Base-by-base conservation (phyloP, 2,113 vertebrate genomes). In the Neodontobutis hainanensis region DNA sequence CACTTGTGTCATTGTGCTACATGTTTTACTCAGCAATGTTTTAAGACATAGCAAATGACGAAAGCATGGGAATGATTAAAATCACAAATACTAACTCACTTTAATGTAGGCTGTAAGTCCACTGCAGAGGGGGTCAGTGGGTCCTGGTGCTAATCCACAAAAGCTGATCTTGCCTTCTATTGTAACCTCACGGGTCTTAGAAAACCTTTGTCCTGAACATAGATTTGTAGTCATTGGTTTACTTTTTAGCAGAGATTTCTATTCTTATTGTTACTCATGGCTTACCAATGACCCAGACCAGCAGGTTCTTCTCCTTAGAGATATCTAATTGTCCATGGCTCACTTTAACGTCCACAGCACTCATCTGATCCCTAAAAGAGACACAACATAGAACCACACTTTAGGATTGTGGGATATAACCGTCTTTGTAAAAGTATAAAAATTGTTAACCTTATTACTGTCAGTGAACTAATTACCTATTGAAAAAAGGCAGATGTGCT, bases 201-300 rank as follows among this genome's bases (percentile, higher is more conserved):
- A 95, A 75, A 98, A 99, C 85, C 95, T 98, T 85, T 96, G 96
- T 67, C 96, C 97, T 98, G 47, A 87, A 66, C 80, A 78, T 75
- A 4, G 59, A 46, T 10, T 9, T 55, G 1, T 1, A 4, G 12
- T 11, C 14, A 59, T 36, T 46, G 51, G 5, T 60, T 67, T 65
- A 0, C 32, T 62, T 72, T 61, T 55, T 61, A 2, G 51, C 44
- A 10, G 8, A 3, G 11, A 11, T 46, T 40, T 49, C 11, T 60
- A 34, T 19, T 2, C 42, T 34, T 35, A 5, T 49, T 48, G 4
- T 11, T 72, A n/a, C 9, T 19, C 11, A 50, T 48, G 34, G n/a
- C 92, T 84, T 88, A 96, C 95, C 97, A 5, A 97, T 90, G 66
- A 88, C 73, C 95, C 97, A 98, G 58, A 96, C 79, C 67, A 99